Base-by-base conservation (phyloP, 1,140 invertebrate species). In the Plectrocnemia conspersa region DNA sequence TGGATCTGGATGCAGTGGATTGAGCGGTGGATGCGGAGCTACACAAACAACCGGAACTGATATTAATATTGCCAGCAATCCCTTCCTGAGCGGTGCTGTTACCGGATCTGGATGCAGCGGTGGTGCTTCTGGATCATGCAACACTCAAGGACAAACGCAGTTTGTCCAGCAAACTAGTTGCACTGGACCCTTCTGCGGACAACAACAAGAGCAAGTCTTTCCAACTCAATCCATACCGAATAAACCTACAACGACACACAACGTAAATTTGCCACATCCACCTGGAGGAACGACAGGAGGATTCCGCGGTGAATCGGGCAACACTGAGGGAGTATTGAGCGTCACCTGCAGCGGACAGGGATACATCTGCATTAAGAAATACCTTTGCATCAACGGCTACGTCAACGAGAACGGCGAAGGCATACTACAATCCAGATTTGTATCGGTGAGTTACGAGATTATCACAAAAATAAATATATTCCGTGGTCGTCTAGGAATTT, bases 381-480 rank as follows among this genome's bases (percentile, higher is more conserved):
- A 74, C 1, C 71, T 76, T 52, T 82, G 81, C 61, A 66, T 69
- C 53, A 77, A 81, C 52, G 81, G 81, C 42, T 75, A 76, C 6
- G 74, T 79, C 11, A 76, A 67, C 64, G 64, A 64, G 3, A 73
- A 69, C 54, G 70, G 70, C 21, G 69, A 68, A 32, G 73, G 68
- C 15, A 54, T 78, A 1, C 65, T 73, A 13, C 76, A 78, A 63
- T 68, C 75, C 1, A 75, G 69, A 58, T n/a, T n/a, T n/a, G n/a
- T n/a, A n/a, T n/a, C n/a, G n/a, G 71, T 73, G 60, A 73, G 70
- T 68, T 11, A 13, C n/a, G n/a, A n/a, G n/a, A n/a, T n/a, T n/a
- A n/a, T n/a, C n/a, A n/a, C n/a, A n/a, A n/a, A n/a, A n/a, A n/a
- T n/a, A n/a, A 18, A 36, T 36, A 36, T 16, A 36, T 18, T 16